Base-by-base conservation (phyloP, 2,888 invertebrate species). In the Fabriciana adippe region DNA sequence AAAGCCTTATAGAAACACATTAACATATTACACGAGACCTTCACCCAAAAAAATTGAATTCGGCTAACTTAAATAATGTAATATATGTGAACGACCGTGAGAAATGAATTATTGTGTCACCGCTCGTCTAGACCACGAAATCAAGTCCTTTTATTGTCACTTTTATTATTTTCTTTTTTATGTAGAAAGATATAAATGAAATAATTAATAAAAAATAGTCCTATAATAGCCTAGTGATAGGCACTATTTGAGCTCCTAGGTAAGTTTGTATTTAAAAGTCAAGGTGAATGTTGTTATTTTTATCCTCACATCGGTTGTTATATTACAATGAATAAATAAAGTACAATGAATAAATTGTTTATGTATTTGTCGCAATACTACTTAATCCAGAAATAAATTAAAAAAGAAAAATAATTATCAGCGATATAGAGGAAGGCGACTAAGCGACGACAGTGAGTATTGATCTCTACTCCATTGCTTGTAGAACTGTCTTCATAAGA, bases 21-120 rank as follows among this genome's bases (percentile, higher is more conserved):
- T 61, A 57, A 65, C 35, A 61, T 14, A 53, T 55, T 18, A 26
- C 64, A 31, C 45, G 47, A 16, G 57, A 45, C 69, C 67, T 72
- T 72, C 50, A 72, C 72, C 67, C 31, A 69, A 67, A 59, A 64
- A 64, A 55, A 48, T 61, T 31, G 51, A 69, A 21, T 69, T 64
- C 53, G 54, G 50, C 41, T 59, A 61, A 61, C 60, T 26, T 55
- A 18, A 53, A 62, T 56, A 64, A 55, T 63, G 18, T 18, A 1
- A 18, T 68, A 51, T 53, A 65, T 66, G 68, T 70, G 62, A 69
- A 68, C 56, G 74, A 67, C 73, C 74, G 72, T 73, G 73, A 73
- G 67, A 67, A 69, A 48, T 56, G 57, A 63, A 60, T 67, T 69
- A 67, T 60, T 66, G 64, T 69, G 57, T 63, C 56, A 41, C 41